Evolutionary conservation across 2,888 invertebrate genomes (phyloP), one percentile per base, ranked within the genome.

Genomic region (Zootermopsis nevadensis): DNA sequence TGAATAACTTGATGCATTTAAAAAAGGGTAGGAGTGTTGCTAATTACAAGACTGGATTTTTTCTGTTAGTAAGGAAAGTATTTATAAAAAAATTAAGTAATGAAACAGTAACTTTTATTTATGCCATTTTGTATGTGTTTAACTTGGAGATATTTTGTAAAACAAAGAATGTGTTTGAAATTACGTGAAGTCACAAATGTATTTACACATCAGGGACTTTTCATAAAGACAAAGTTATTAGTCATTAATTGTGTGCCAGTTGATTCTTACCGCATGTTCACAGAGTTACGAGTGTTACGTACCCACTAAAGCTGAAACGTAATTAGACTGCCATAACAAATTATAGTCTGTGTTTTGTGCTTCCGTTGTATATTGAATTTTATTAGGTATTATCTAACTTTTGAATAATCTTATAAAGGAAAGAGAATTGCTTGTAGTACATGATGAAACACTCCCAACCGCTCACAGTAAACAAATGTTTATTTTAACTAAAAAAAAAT

Each of bases 201-300:
- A 66, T 66, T 66, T 66, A 66, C 8, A 27, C 10, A 66, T 66
- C 66, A 66, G 66, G 66, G 66, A 66, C 48, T 12, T 48, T 66
- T 66, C 66, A 15, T n/a, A 66, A n/a, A 66, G 66, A 66, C 8
- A 12, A 48, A 48, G 15, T 12, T 48, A 15, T 48, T n/a, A n/a
- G n/a, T n/a, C n/a, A n/a, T n/a, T n/a, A n/a, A 27, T n/a, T 15
- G 24, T 15, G 66, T 66, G 66, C 66, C 66, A 66, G 66, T 24
- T 66, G 66, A 66, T 66, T 66, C 66, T 24, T 10, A 15, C 24
- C 66, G 66, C 7, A 66, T 22, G 27, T 48, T 15, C 8, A 12
- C 15, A 48, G 15, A 48, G 8, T 48, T 15, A 48, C 48, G 15
- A 12, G n/a, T 48, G 8, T 24, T 66, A 15, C 24, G 24, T 24